Base-by-base conservation (phyloP, 2,888 invertebrate species). In the Aspidapion aeneum region DNA sequence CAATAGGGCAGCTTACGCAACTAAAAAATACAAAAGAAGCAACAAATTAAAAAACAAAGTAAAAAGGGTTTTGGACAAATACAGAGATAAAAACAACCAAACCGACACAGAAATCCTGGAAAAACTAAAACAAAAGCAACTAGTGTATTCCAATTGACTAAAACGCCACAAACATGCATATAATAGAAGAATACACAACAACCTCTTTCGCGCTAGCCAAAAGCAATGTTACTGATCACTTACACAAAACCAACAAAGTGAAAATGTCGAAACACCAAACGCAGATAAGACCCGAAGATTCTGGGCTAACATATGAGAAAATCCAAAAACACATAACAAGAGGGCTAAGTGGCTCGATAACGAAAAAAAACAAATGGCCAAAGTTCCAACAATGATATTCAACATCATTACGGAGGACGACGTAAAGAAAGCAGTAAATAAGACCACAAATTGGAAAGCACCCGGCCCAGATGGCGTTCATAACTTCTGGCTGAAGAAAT, bases 121-220 rank as follows among this genome's bases (percentile, higher is more conserved):
- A 7, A 35, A 35, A 35, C 12, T 35, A 12, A 35, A 35, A 35
- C 35, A 35, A 12, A 35, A 12, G 35, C 35, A 7, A 35, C 3
- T 7, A 35, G 35, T 35, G 35, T 35, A 35, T 12, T 35, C 35
- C 5, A 7, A 3, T 12, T 12, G 35, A 35, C 35, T 35, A 35
- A 35, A 35, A 7, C 35, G 35, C 35, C 35, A 35, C 12, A 35
- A 35, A 35, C 35, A 35, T 35, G 35, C 35, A 35, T 12, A 35
- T 35, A 7, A 35, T 7, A 35, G 35, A 35, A 3, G 35, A 12
- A 3, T 35, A 7, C 35, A 35, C 35, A 35, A 35, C 12, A 35
- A 35, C 35, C 35, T 35, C 88, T 73, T 87, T 86, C 0, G 90
- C 85, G 68, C 93, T 92, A 81, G 94, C 96, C 94, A 80, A 52